These are phyloP conservation scores for Corythaixoides concolor DNA, from an alignment of 2,113 vertebrate species.

Conservation along the genomic window DNA sequence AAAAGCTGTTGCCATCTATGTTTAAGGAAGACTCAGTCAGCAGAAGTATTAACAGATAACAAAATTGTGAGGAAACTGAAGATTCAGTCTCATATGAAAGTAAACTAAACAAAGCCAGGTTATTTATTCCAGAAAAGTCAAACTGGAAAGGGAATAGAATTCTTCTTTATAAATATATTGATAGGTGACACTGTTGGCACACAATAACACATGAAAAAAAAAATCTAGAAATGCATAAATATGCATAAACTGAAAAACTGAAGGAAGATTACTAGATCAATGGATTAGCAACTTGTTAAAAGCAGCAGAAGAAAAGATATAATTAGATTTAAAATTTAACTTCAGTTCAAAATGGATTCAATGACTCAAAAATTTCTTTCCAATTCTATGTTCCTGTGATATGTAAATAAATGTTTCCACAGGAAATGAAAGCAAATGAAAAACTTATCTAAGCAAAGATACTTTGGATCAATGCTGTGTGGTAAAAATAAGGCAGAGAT, in stretches of 20 bases:
- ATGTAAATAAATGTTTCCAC: neutral
- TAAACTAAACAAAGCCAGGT: neutral
- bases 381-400: neutral
- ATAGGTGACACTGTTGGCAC: neutral
- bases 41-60: neutral
- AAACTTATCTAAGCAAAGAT: neutral
- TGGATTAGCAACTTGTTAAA: neutral
- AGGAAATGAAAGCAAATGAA: neutral
- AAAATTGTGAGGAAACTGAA: neutral
- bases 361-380: neutral
- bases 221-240: neutral
- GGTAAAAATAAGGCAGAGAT: neutral
- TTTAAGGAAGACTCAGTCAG: neutral
- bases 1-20: neutral
- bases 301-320: neutral
- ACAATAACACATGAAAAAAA: neutral
- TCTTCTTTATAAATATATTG: neutral
- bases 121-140: neutral
- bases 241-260: neutral
- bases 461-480: neutral
- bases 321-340: neutral
- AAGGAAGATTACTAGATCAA: neutral
- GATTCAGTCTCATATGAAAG: neutral
- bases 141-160: neutral
- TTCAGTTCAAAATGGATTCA: neutral